Percentiles rank a stretch among this genome's conserved stretches.
phyloP scores from a whole-genome alignment of 2,888 invertebrate species.

The Tachina lurida region DNA sequence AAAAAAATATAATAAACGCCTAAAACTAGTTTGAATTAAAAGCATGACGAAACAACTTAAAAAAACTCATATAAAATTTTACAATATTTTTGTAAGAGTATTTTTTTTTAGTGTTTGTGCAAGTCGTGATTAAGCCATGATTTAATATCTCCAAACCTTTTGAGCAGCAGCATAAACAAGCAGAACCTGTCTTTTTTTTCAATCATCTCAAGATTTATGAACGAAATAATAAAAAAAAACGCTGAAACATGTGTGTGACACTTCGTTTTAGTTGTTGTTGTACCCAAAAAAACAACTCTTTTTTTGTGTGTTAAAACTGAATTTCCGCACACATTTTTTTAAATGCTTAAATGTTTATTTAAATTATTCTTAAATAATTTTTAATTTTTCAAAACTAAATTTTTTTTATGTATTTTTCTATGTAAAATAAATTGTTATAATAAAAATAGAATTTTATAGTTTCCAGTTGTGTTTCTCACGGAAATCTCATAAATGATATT shows the following conservation, averaged over 20 bases:
- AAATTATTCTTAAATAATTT: too few relatives aligned
- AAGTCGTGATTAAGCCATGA: constrained; percentile 69
- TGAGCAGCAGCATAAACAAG: constrained; percentile 47
- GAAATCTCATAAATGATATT: too few relatives aligned
- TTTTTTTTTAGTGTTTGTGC: constrained; percentile 34
- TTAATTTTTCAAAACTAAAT: too few relatives aligned
- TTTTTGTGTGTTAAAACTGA: neutral
- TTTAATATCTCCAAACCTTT: constrained; percentile 51
- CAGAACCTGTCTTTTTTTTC: constrained; percentile 68
- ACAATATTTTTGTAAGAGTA: constrained; percentile 1
- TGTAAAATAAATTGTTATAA: too few relatives aligned
- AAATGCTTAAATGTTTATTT: too few relatives aligned
- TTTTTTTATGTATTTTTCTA: too few relatives aligned
- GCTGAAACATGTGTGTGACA: constrained; percentile 39
- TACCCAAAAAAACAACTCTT: neutral
- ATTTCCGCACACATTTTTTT: constrained; percentile 22
- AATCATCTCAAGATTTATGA: constrained; percentile 53
- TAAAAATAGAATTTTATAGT: too few relatives aligned
- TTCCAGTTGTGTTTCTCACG: too few relatives aligned
- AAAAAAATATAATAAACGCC: neutral
- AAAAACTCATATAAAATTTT: constrained; percentile 24
- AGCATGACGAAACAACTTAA: constrained; percentile 4
- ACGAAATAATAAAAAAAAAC: constrained; percentile 13
- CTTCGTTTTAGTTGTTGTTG: neutral
- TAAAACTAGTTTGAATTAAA: constrained; percentile 43